A percentile compares a stretch with the other conserved stretches of the same genome.
Conservation (phyloP, 1,140 invertebrate genomes). For the Danaus melanippus region DNA sequence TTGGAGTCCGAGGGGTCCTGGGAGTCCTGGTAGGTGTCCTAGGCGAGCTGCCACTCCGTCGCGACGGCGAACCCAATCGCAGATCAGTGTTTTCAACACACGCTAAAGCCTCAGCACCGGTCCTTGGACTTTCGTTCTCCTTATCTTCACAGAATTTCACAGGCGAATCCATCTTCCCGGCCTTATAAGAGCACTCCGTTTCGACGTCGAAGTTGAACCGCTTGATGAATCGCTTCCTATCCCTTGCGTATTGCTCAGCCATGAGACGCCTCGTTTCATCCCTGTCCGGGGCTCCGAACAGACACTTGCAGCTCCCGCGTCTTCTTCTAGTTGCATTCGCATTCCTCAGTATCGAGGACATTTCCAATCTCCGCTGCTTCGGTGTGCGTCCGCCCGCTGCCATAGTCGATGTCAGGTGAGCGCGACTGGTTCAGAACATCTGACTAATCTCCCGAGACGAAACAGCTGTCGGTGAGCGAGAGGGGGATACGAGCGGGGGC, state of each 20-base stretch:
- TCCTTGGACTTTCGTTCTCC: constrained; percentile 50
- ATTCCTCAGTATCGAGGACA: constrained; percentile 49
- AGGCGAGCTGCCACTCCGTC: constrained; percentile 40
- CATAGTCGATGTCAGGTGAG: constrained; percentile 62
- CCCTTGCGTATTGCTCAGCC: constrained; percentile 60
- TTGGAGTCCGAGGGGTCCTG: constrained; percentile 52
- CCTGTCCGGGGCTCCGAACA: constrained; percentile 60
- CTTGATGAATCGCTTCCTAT: constrained; percentile 59
- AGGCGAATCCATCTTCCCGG: constrained; percentile 54
- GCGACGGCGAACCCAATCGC: constrained; percentile 51
- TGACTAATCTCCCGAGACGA: constrained; percentile 70
- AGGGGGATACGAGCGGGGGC: constrained; percentile 49
- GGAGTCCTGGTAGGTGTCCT: constrained; percentile 35
- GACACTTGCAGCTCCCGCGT: constrained; percentile 61
- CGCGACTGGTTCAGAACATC: constrained; percentile 65
- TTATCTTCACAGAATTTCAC: constrained; percentile 61
- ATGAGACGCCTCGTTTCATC: constrained; percentile 57
- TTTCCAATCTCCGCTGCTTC: constrained; percentile 59
- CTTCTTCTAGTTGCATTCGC: constrained; percentile 49
- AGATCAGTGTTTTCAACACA: constrained; percentile 59
- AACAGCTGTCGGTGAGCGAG: constrained; percentile 65
- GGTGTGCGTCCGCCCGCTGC: constrained; percentile 60
- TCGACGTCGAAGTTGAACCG: constrained; percentile 64
- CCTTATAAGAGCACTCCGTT: constrained; percentile 53
- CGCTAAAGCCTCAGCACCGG: constrained; percentile 48